Percentiles rank a stretch among this genome's conserved stretches.
Conservation (phyloP, 2,888 invertebrate species). For the Laothoe populi region DNA sequence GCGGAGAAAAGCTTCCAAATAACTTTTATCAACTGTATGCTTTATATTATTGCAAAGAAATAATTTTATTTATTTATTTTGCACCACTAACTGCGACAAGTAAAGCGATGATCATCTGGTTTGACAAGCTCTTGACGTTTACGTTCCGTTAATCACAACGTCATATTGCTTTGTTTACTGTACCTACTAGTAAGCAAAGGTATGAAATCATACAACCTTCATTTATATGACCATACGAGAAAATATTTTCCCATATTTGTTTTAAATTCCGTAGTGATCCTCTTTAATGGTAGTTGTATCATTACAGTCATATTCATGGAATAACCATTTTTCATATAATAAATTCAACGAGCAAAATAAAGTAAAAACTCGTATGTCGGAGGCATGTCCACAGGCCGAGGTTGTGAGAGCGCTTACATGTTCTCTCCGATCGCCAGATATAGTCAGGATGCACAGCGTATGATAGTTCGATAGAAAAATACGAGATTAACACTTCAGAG, state of each 20-base stretch:
- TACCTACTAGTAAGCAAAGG: constrained; percentile 4
- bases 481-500: no score
- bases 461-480: no score
- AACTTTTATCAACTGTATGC: constrained; percentile 38
- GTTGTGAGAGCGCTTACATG: no score
- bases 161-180: constrained; percentile 12
- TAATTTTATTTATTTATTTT: constrained; percentile 59
- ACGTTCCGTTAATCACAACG: constrained; percentile 35
- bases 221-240: neutral
- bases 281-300: no score
- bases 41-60: constrained; percentile 45
- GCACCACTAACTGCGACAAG: constrained; percentile 50
- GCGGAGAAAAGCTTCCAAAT: constrained; percentile 37
- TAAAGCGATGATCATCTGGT: constrained; percentile 49
- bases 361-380: neutral
- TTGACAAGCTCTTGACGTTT: constrained; percentile 42
- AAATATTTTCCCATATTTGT: neutral
- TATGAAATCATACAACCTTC: constrained; percentile 16
- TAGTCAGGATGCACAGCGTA: no score
- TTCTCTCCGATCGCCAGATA: no score
- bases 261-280: neutral
- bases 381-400: no score
- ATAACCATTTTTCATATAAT: neutral
- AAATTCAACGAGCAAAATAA: neutral
- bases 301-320: neutral